A percentile compares a stretch with the other conserved stretches of the same genome.
These are phyloP conservation scores for Argya squamiceps DNA, from an alignment of 2,797 vertebrate species.

Conservation along the genomic window DNA sequence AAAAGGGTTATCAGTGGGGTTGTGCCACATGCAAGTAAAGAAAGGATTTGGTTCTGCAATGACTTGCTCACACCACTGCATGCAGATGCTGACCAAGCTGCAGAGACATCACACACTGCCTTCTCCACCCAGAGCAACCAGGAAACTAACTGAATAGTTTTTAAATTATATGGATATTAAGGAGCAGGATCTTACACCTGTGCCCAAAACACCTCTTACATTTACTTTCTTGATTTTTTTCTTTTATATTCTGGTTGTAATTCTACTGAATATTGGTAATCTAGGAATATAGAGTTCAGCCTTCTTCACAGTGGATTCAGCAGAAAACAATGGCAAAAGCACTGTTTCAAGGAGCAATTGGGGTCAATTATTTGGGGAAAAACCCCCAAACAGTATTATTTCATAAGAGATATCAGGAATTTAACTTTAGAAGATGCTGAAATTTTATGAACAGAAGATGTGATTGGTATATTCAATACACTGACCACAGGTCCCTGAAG, in stretches of 20 bases:
- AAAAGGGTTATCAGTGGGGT: background rate
- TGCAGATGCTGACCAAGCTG: background rate
- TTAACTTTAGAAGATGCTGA: background rate
- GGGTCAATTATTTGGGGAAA: background rate
- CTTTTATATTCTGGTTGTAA: background rate
- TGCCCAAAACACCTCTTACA: background rate
- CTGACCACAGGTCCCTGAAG: background rate
- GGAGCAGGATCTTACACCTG: background rate
- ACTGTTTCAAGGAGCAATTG: background rate
- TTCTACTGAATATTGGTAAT: background rate
- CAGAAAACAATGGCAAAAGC: background rate
- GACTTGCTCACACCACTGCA: background rate
- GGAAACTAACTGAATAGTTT: background rate
- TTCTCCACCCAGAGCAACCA: background rate
- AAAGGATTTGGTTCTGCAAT: background rate
- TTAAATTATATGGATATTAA: background rate
- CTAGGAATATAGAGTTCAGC: background rate
- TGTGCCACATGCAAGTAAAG: background rate
- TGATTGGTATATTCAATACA: background rate
- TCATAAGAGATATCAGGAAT: background rate
- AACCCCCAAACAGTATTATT: background rate
- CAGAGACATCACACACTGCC: background rate
- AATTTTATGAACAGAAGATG: background rate
- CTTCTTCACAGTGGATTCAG: background rate
- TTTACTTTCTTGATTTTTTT: background rate